phyloP scores from a whole-genome alignment of 2,113 vertebrate species.

The Cnemophilus loriae region DNA sequence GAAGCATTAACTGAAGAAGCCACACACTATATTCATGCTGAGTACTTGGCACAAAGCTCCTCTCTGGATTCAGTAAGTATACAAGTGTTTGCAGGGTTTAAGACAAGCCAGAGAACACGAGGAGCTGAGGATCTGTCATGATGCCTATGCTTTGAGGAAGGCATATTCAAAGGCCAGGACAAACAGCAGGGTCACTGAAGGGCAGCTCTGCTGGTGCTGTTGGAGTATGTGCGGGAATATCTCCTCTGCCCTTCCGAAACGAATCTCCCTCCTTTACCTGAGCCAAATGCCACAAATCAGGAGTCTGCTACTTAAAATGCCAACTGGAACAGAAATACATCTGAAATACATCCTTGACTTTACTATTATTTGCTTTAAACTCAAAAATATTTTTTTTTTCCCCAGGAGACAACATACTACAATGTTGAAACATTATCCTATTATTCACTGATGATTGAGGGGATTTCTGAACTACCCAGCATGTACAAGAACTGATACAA shows the following conservation, averaged over 20 bases:
- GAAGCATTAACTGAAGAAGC: background rate
- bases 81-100: background rate
- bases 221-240: background rate
- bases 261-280: background rate
- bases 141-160: background rate
- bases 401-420: background rate
- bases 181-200: background rate
- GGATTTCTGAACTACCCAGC: background rate
- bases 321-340: background rate
- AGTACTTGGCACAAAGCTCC: background rate
- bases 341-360: background rate
- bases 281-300: background rate
- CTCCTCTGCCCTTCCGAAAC: background rate
- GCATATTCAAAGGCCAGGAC: background rate
- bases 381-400: background rate
- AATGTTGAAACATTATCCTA: background rate
- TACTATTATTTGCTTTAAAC: background rate
- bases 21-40: rapidly evolving
- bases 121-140: background rate
- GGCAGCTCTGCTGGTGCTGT: background rate
- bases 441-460: background rate
- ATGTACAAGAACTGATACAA: background rate
- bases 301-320: background rate
- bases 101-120: background rate
- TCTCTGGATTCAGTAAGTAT: background rate